Percentiles rank a stretch among this genome's conserved stretches.
These are phyloP conservation scores for Pseudochromis fuscus DNA, from an alignment of 2,797 vertebrate genomes.

Conservation along the genomic window DNA sequence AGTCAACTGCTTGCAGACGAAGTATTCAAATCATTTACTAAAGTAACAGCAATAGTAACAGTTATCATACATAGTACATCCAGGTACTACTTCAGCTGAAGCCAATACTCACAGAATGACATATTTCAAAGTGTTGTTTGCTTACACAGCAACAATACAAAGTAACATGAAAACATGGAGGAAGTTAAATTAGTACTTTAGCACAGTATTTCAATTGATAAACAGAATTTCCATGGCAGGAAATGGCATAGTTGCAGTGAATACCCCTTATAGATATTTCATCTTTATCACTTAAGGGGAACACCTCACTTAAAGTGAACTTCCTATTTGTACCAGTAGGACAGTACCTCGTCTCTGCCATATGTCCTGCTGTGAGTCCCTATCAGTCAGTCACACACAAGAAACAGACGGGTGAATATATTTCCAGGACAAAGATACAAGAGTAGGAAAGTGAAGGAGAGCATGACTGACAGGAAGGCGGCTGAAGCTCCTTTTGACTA, in stretches of 20 bases:
- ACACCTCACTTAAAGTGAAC: not conserved
- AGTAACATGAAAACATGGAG: too few species aligned
- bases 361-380: not conserved
- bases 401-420: not conserved
- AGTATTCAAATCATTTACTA: not conserved
- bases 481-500: not conserved
- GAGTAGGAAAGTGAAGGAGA: too few species aligned
- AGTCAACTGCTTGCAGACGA: not conserved
- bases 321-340: conserved; percentile 14
- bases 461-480: not conserved
- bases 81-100: too few species aligned
- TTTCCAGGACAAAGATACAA: not conserved
- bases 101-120: too few species aligned
- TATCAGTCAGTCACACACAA: not conserved
- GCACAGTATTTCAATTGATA: too few species aligned
- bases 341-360: not conserved
- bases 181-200: too few species aligned
- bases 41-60: too few species aligned
- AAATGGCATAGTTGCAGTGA: not conserved
- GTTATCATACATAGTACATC: not conserved
- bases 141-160: too few species aligned
- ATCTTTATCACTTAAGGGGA: not conserved
- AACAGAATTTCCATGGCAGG: too few species aligned
- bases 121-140: not conserved
- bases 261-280: not conserved